Evolutionary conservation across 1,140 invertebrate species (phyloP).

Genomic region (Ceratina australensis): DNA sequence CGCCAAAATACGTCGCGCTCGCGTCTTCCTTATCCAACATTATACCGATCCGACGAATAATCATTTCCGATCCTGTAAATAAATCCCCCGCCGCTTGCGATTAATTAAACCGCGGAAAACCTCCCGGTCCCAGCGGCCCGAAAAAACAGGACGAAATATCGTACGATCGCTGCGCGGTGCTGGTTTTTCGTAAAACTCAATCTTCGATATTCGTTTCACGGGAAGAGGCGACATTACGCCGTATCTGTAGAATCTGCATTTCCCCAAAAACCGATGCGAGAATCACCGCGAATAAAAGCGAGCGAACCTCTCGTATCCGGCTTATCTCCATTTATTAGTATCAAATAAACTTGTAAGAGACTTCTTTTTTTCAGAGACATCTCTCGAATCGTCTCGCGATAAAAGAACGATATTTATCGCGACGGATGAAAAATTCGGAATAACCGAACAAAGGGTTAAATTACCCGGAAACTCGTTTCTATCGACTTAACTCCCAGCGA

Average conservation of each 20-base stretch:
- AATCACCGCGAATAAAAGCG: constrained; percentile 7
- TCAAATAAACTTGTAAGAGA: neutral
- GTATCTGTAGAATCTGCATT: constrained; percentile 22
- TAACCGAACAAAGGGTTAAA: constrained; percentile 3
- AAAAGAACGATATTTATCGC: neutral
- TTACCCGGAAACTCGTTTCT: constrained; percentile 8
- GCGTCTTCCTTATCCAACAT: neutral
- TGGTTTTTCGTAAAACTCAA: constrained; percentile 30
- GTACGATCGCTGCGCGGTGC: neutral
- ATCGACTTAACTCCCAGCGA: neutral
- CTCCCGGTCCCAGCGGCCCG: neutral
- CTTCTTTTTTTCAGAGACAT: neutral
- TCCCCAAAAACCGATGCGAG: constrained; percentile 24
- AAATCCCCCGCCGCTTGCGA: too few species aligned
- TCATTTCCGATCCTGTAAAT: too few species aligned
- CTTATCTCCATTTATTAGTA: neutral
- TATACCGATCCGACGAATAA: neutral
- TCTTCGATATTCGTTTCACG: constrained; percentile 36
- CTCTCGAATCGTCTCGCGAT: neutral
- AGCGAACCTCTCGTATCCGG: neutral
- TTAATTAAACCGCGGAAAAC: neutral
- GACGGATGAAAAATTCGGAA: neutral
- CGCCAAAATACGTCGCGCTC: neutral
- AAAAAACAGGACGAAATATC: neutral
- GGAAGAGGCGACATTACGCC: constrained; percentile 12